phyloP scores from a whole-genome alignment of 30 jellyfish, hydroid and myxozoan genomes.

The Rhopilema esculentum region DNA sequence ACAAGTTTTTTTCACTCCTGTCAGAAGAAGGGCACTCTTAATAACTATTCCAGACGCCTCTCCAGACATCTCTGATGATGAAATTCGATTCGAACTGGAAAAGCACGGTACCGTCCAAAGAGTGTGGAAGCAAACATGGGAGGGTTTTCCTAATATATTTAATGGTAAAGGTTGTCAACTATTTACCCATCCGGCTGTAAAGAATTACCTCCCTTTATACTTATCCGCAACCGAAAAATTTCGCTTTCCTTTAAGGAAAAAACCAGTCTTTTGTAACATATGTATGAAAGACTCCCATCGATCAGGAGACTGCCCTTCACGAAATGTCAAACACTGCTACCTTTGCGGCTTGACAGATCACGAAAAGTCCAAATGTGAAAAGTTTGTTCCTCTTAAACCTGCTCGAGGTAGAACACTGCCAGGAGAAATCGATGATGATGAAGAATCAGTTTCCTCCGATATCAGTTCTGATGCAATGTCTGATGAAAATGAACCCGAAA shows the following conservation, averaged over 20 bases:
- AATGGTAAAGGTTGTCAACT: conserved; percentile 2
- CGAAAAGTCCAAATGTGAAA: too few species aligned
- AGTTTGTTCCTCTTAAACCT: too few species aligned
- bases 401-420: too few species aligned
- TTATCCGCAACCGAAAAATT: neutral
- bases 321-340: too few species aligned
- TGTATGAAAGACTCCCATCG: neutral
- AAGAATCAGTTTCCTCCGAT: too few species aligned
- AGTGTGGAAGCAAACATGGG: conserved; percentile 1
- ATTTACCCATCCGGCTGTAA: conserved; percentile 3
- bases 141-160: neutral
- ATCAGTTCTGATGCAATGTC: too few species aligned
- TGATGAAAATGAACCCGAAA: too few species aligned
- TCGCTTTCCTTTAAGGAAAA: neutral
- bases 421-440: too few species aligned
- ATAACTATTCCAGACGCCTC: neutral
- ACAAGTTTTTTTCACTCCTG: neutral
- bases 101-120: neutral
- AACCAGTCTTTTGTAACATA: neutral
- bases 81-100: neutral
- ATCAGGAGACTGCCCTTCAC: neutral
- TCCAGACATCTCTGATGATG: neutral
- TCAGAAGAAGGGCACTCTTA: neutral
- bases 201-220: neutral
- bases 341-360: too few species aligned